Conservation (phyloP, 2,113 vertebrate species). For the Pitta sordida region DNA sequence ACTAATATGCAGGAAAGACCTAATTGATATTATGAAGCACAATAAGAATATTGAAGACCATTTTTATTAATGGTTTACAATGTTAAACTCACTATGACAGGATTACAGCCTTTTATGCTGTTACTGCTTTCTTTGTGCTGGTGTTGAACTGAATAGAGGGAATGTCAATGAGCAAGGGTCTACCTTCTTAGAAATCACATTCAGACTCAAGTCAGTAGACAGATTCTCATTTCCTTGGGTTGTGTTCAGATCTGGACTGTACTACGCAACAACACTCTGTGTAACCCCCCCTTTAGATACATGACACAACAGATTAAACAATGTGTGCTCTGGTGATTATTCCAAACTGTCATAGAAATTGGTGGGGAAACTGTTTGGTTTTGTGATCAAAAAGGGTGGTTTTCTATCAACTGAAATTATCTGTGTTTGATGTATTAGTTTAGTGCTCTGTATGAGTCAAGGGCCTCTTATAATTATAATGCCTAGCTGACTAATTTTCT, state of each 20-base stretch:
- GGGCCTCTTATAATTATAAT: neutral
- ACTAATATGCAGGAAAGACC: neutral
- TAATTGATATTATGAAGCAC: slow-evolving; percentile 10
- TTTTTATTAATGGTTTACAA: slow-evolving; percentile 44
- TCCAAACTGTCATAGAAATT: neutral
- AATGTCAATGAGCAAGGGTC: neutral
- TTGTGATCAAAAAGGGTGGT: neutral
- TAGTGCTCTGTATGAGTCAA: neutral
- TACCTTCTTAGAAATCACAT: slow-evolving; percentile 17
- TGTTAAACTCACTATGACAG: slow-evolving; percentile 29
- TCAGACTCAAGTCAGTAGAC: neutral
- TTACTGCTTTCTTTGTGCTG: neutral
- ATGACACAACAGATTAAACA: neutral
- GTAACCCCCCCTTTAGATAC: neutral
- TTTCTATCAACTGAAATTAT: neutral
- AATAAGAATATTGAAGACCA: slow-evolving; percentile 7
- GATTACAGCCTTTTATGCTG: slow-evolving; percentile 21
- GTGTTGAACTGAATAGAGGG: neutral
- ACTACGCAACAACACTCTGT: neutral
- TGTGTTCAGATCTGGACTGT: neutral
- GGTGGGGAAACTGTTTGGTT: neutral
- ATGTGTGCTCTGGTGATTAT: neutral
- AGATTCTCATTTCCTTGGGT: neutral
- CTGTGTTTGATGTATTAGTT: neutral
- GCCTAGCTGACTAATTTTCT: neutral